phyloP scores from a whole-genome alignment of 2,113 vertebrate species.

The Tenrec ecaudatus region DNA sequence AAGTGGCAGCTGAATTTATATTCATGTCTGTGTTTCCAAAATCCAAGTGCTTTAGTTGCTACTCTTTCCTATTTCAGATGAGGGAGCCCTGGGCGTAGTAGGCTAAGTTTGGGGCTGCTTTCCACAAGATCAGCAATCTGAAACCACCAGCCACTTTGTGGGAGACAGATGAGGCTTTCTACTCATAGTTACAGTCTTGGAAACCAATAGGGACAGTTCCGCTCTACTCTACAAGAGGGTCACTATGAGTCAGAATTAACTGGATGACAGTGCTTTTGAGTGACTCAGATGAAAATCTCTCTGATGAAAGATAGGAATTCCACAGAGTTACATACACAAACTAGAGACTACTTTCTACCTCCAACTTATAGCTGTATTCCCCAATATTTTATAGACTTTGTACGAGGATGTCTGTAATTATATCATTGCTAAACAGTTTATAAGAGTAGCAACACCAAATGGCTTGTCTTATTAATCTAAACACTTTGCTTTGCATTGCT shows the following conservation, averaged over 20 bases:
- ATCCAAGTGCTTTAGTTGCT: not conserved
- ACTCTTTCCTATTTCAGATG: not conserved
- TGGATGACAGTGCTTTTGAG: too few species aligned
- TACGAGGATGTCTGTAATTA: not conserved
- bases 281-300: not conserved
- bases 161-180: too few species aligned
- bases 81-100: not conserved
- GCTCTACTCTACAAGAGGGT: too few species aligned
- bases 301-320: not conserved
- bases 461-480: not conserved
- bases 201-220: too few species aligned
- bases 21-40: not conserved
- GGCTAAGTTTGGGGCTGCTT: too few species aligned
- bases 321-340: not conserved
- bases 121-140: too few species aligned
- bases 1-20: slow-evolving; percentile 6
- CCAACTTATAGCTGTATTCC: not conserved
- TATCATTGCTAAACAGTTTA: slow-evolving; percentile 33
- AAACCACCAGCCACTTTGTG: too few species aligned
- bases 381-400: slow-evolving; percentile 1
- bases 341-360: not conserved
- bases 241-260: too few species aligned
- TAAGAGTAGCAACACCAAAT: not conserved
- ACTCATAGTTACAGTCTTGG: too few species aligned
- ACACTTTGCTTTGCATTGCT: not conserved